Conservation (phyloP, 2,113 vertebrate genomes). For the Micromys minutus region DNA sequence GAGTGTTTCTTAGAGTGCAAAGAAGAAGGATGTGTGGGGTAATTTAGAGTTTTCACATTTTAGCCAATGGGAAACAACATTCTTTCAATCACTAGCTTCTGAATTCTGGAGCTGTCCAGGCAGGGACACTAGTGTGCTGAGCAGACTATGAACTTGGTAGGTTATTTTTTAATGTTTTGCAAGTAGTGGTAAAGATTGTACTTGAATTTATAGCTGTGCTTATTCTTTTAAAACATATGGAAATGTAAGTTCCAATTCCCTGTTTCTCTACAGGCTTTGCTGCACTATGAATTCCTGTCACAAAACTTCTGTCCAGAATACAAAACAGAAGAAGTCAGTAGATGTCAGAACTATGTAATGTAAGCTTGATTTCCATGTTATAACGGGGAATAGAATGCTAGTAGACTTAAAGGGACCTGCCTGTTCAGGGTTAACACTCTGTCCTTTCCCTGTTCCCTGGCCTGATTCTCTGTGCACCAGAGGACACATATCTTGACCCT, state of each 20-base stretch:
- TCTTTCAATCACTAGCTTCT: too few relatives aligned
- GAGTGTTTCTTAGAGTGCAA: too few relatives aligned
- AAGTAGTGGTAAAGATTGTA: not conserved
- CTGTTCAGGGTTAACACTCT: not conserved
- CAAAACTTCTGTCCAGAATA: slow-evolving; percentile 83
- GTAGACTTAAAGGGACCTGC: too few relatives aligned
- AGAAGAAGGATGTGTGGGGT: too few relatives aligned
- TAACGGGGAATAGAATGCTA: not conserved
- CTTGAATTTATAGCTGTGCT: not conserved
- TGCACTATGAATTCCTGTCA: slow-evolving; percentile 89
- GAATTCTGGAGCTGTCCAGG: too few relatives aligned
- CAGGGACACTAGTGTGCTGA: not conserved
- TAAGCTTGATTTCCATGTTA: slow-evolving; percentile 16
- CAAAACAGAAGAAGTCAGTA: not conserved
- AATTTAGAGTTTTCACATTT: too few relatives aligned
- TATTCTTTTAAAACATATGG: not conserved
- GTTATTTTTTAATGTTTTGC: not conserved
- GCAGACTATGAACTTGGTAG: not conserved
- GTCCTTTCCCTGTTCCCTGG: not conserved
- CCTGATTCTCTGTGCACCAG: not conserved
- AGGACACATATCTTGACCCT: not conserved
- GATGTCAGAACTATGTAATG: not conserved
- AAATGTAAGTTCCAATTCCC: not conserved
- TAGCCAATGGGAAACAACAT: not conserved
- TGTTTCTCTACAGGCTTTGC: slow-evolving; percentile 85